Conservation (phyloP, 2,888 invertebrate genomes). For the Steinernema carpocapsae region DNA sequence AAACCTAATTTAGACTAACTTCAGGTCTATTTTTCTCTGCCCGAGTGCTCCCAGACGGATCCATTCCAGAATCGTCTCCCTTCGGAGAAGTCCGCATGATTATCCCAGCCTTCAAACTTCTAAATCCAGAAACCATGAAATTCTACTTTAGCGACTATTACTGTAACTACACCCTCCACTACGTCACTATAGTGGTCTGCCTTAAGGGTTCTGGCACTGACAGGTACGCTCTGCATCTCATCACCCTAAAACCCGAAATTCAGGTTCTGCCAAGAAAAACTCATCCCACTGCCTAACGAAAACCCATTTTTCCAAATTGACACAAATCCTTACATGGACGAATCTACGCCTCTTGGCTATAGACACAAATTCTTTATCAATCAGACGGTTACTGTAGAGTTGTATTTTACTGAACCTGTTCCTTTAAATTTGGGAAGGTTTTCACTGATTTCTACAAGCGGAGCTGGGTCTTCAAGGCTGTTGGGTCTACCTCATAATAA, state of each 20-base stretch:
- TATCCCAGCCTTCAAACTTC: conserved; percentile 46
- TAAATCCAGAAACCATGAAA: conserved; percentile 46
- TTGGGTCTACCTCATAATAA: conserved; percentile 62
- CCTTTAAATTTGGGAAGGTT: conserved; percentile 54
- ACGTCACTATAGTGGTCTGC: conserved; percentile 67
- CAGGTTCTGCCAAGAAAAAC: conserved; percentile 50
- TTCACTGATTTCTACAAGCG: conserved; percentile 50
- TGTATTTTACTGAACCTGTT: conserved; percentile 65
- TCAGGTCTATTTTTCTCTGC: conserved; percentile 69
- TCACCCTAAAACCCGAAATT: conserved; percentile 2
- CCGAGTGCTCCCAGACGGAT: conserved; percentile 52
- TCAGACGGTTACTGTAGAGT: conserved; percentile 62
- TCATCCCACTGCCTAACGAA: conserved; percentile 50
- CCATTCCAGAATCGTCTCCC: conserved; percentile 58
- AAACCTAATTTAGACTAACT: too few species aligned
- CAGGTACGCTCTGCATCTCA: conserved; percentile 31
- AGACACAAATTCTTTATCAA: conserved; percentile 50
- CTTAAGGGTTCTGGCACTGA: conserved; percentile 56
- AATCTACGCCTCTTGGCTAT: background rate
- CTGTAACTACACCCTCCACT: conserved; percentile 67
- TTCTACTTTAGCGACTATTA: conserved; percentile 70
- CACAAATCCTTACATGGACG: background rate
- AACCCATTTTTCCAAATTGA: conserved; percentile 59
- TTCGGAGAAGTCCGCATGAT: conserved; percentile 65
- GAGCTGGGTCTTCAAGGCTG: conserved; percentile 15